phyloP scores from a whole-genome alignment of 2,113 vertebrate genomes.

The Brachyhypopomus gauderio region DNA sequence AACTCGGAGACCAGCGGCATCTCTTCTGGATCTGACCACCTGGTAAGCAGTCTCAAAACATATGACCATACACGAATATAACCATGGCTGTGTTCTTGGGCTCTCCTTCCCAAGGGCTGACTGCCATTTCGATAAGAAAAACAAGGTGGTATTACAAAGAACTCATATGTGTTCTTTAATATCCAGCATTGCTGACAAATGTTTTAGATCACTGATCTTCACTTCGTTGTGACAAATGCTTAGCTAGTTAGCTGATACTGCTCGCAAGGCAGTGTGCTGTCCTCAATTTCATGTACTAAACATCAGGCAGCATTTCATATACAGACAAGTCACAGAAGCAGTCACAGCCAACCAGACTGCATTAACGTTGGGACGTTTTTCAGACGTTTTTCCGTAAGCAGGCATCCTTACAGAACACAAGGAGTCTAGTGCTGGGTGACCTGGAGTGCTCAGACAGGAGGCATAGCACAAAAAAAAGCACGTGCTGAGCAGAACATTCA shows the following conservation, averaged over 20 bases:
- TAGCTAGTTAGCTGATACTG: too few species aligned
- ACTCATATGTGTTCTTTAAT: too few species aligned
- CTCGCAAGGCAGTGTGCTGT: too few species aligned
- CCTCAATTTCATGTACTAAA: not conserved
- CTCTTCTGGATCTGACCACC: conserved; percentile 95
- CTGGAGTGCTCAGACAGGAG: not conserved
- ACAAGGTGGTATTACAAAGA: too few species aligned
- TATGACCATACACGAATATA: too few species aligned
- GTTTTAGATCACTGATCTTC: too few species aligned
- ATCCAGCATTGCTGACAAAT: too few species aligned
- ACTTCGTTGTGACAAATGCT: too few species aligned
- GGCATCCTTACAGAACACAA: not conserved
- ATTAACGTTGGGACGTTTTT: not conserved
- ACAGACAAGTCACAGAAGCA: not conserved
- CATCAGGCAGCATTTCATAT: not conserved
- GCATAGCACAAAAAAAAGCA: not conserved
- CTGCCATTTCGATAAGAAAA: too few species aligned
- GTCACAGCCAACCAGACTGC: not conserved
- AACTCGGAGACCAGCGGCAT: conserved; percentile 96
- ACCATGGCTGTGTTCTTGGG: too few species aligned
- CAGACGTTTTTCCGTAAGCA: not conserved
- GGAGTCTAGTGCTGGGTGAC: not conserved
- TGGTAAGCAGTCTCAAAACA: conserved; percentile 53
- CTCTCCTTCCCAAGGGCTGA: too few species aligned
- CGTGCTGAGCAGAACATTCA: not conserved